phyloP scores from a whole-genome alignment of 1,140 invertebrate genomes.

The Penaeus japonicus region DNA sequence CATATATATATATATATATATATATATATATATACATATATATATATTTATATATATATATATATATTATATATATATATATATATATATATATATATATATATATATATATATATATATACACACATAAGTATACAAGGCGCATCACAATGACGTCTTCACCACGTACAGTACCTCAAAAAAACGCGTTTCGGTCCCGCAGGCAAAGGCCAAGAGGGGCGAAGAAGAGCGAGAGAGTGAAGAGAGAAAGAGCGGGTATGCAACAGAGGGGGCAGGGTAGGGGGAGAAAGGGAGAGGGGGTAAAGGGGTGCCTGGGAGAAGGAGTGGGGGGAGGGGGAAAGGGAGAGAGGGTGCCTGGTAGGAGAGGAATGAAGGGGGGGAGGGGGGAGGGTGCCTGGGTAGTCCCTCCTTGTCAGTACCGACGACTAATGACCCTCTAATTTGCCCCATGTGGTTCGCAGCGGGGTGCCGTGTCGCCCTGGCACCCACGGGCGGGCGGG shows the following conservation, averaged over 20 bases:
- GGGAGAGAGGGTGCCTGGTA: not conserved
- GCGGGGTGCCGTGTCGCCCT: constrained; percentile 47
- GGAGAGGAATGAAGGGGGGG: not conserved
- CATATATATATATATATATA: no score
- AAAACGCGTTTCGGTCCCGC: no score
- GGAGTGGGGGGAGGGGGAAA: not conserved
- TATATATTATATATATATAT: no score
- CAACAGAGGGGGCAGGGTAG: not conserved
- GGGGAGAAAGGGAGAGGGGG: not conserved
- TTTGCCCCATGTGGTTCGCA: constrained; percentile 53
- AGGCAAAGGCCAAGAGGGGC: not conserved
- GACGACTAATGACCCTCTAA: constrained; percentile 54
- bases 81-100: no score
- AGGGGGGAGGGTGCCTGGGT: not conserved
- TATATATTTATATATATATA: no score
- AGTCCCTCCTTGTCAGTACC: constrained; percentile 42
- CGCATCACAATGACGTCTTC: no score
- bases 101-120: no score
- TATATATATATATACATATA: no score
- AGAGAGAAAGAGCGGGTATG: not conserved
- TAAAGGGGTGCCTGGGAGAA: not conserved
- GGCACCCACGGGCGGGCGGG: constrained; percentile 33
- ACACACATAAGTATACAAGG: no score
- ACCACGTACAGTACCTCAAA: no score
- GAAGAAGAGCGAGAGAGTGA: not conserved